These are phyloP conservation scores for Bolinopsis microptera DNA, from an alignment of 37 sponge, comb jelly and placozoan species.

Conservation along the genomic window DNA sequence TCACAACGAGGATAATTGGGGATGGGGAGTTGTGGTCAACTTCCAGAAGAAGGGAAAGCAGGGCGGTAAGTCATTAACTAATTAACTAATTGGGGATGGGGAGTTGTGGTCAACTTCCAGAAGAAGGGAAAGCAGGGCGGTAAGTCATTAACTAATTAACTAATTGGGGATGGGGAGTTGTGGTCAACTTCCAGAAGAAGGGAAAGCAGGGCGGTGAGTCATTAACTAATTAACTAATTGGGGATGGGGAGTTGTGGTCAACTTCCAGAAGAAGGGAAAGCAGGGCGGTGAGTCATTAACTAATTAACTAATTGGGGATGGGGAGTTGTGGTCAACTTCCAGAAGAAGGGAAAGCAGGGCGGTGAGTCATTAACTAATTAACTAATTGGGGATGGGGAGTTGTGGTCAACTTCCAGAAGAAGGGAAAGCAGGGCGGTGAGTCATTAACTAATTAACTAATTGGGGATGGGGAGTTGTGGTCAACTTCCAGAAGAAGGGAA, in stretches of 20 bases:
- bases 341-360: constrained; percentile 84
- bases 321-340: constrained; percentile 93
- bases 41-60: constrained; percentile 92
- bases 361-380: no score
- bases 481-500: constrained; percentile 93
- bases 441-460: no score
- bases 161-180: constrained; percentile 95
- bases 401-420: constrained; percentile 96
- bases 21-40: constrained; percentile 96
- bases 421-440: constrained; percentile 76
- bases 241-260: constrained; percentile 96
- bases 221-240: constrained; percentile 75
- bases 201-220: constrained; percentile 73
- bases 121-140: constrained; percentile 83
- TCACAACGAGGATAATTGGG: constrained; percentile 85
- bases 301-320: constrained; percentile 88
- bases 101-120: constrained; percentile 92
- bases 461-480: constrained; percentile 96
- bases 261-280: constrained; percentile 92
- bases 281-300: constrained; percentile 73
- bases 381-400: constrained; percentile 97
- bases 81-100: constrained; percentile 92
- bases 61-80: no score
- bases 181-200: constrained; percentile 97
- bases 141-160: no score